phyloP scores from a whole-genome alignment of 2,888 invertebrate genomes.

The Stenichneumon culpator region DNA sequence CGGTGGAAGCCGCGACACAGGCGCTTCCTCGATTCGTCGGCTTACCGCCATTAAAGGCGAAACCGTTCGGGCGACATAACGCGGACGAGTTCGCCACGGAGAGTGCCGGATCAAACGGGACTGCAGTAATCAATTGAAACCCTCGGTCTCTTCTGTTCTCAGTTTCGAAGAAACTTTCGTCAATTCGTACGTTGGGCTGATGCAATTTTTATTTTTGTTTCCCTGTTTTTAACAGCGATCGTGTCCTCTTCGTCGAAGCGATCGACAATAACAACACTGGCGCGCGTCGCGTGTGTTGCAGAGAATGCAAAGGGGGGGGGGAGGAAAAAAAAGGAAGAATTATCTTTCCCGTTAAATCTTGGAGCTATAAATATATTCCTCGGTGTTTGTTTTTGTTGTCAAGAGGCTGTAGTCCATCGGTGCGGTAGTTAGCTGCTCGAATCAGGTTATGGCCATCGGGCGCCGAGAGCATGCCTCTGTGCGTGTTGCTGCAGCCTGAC shows the following conservation, averaged over 20 bases:
- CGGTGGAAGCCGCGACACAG: constrained; percentile 29
- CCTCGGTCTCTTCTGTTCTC: neutral
- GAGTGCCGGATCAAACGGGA: constrained; percentile 8
- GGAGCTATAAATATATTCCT: neutral
- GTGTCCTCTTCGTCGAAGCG: too few relatives aligned
- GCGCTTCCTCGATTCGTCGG: constrained; percentile 32
- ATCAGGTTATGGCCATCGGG: constrained; percentile 78
- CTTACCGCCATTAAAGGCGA: constrained; percentile 58
- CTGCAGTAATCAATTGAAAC: neutral
- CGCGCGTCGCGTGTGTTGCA: neutral
- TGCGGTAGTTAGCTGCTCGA: constrained; percentile 50
- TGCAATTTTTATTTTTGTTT: neutral
- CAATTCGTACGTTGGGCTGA: neutral
- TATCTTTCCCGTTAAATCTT: constrained; percentile 35
- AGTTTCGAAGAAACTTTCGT: neutral
- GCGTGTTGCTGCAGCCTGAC: constrained; percentile 64
- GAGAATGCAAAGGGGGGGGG: neutral
- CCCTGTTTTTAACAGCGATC: neutral
- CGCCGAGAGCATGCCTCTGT: constrained; percentile 70
- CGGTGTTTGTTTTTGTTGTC: constrained; percentile 63
- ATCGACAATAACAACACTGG: neutral
- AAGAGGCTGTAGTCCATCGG: constrained; percentile 36
- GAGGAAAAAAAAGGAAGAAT: constrained; percentile 28
- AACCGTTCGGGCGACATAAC: constrained; percentile 55
- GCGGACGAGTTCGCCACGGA: constrained; percentile 31